phyloP scores from a whole-genome alignment of 2,888 invertebrate genomes.

The Agriopis marginaria region DNA sequence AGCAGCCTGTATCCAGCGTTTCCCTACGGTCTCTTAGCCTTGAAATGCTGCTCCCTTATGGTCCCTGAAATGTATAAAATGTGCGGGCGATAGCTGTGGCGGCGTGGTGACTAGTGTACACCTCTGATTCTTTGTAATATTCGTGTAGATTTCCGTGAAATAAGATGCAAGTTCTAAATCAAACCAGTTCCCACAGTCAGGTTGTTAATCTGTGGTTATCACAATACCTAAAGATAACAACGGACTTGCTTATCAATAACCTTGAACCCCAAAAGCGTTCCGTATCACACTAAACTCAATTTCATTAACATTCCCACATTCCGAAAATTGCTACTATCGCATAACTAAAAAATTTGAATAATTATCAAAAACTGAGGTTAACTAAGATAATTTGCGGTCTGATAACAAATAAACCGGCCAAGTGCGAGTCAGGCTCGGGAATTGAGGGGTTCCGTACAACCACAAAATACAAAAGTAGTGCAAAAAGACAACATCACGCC shows the following conservation, averaged over 20 bases:
- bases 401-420: constrained; percentile 4
- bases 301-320: constrained; percentile 10
- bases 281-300: constrained; percentile 5
- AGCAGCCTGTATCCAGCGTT: no score
- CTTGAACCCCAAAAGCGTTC: constrained; percentile 23
- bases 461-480: no score
- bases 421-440: no score
- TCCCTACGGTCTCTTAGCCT: no score
- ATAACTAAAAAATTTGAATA: neutral
- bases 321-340: no score
- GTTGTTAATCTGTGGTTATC: constrained; percentile 8
- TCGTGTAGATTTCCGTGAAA: neutral
- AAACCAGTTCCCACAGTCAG: constrained; percentile 10
- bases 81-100: no score
- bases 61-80: no score
- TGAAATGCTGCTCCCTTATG: no score
- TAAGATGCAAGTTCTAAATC: neutral
- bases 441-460: no score
- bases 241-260: constrained; percentile 23
- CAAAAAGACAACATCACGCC: no score
- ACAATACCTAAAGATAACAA: constrained; percentile 14
- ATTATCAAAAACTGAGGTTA: constrained; percentile 5
- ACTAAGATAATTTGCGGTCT: constrained; percentile 25
- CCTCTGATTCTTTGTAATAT: neutral
- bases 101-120: no score